These are phyloP conservation scores for Aurelia aurita complex sp. Pacific DNA, from an alignment of 30 jellyfish, hydroid and myxozoan species.

Conservation along the genomic window DNA sequence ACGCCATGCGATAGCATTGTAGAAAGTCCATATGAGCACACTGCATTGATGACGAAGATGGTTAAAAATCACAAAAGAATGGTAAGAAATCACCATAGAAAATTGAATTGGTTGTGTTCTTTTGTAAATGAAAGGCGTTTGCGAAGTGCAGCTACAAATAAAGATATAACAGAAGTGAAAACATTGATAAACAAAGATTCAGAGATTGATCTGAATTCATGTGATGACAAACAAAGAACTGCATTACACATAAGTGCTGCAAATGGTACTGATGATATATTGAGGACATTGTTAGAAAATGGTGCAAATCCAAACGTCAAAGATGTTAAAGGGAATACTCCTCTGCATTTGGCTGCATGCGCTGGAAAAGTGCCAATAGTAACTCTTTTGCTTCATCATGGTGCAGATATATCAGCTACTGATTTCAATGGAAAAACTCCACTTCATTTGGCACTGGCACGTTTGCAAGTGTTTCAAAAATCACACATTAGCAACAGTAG, in stretches of 20 bases:
- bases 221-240: slow-evolving; percentile 76
- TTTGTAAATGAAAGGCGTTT: slow-evolving; percentile 51
- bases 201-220: slow-evolving; percentile 42
- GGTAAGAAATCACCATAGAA: neutral
- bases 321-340: slow-evolving; percentile 86
- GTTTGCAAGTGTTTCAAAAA: slow-evolving; percentile 52
- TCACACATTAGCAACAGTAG: neutral
- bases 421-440: slow-evolving; percentile 83
- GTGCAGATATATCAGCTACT: slow-evolving; percentile 71
- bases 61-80: slow-evolving; percentile 5
- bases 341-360: slow-evolving; percentile 88
- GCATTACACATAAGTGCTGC: slow-evolving; percentile 84
- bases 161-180: slow-evolving; percentile 20
- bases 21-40: slow-evolving; percentile 34
- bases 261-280: slow-evolving; percentile 73
- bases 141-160: slow-evolving; percentile 46
- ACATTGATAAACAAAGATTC: slow-evolving; percentile 14
- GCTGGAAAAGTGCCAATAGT: slow-evolving; percentile 65
- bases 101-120: slow-evolving; percentile 20
- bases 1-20: slow-evolving; percentile 61
- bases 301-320: slow-evolving; percentile 79
- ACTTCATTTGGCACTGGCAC: slow-evolving; percentile 72
- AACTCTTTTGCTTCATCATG: slow-evolving; percentile 70
- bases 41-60: slow-evolving; percentile 24
- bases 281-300: slow-evolving; percentile 63